Percentiles rank a stretch among this genome's conserved stretches.
Evolutionary conservation across 2,888 invertebrate species (phyloP).

Genomic region (Rhagonycha fulva): DNA sequence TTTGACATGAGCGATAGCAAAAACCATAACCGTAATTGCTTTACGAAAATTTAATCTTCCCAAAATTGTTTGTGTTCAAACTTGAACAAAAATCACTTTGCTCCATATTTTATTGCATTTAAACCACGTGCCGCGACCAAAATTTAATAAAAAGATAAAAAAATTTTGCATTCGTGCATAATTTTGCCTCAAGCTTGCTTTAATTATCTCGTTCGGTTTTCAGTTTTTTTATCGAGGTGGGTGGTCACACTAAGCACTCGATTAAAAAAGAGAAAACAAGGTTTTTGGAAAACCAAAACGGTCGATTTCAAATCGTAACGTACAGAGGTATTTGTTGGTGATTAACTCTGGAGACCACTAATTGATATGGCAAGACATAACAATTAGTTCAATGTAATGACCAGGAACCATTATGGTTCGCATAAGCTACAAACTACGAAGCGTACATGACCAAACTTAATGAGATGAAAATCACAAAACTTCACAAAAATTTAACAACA

Average conservation of each 20-base stretch:
- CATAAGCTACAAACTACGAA: constrained; percentile 14
- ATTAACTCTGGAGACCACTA: constrained; percentile 31
- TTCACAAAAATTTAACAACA: background rate
- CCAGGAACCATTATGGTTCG: constrained; percentile 23
- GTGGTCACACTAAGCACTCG: background rate
- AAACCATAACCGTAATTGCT: constrained; percentile 22
- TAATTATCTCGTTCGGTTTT: background rate
- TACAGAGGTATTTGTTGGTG: constrained; percentile 20
- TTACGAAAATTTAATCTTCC: constrained; percentile 24
- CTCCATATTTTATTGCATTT: constrained; percentile 7
- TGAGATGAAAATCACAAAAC: constrained; percentile 18
- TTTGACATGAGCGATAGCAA: constrained; percentile 6
- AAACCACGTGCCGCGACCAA: background rate
- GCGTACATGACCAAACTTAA: constrained; percentile 9
- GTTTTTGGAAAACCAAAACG: background rate
- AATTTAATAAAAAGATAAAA: background rate
- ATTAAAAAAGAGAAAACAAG: background rate
- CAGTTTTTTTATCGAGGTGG: background rate
- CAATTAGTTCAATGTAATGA: constrained; percentile 36
- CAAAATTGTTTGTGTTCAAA: constrained; percentile 15
- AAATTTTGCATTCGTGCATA: background rate
- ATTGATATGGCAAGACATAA: constrained; percentile 36
- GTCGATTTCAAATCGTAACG: constrained; percentile 6
- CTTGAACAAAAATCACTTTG: constrained; percentile 10
- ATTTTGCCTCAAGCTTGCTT: background rate